Evolutionary conservation across 2,797 vertebrate species (phyloP).

Genomic region (Iguana delicatissima): DNA sequence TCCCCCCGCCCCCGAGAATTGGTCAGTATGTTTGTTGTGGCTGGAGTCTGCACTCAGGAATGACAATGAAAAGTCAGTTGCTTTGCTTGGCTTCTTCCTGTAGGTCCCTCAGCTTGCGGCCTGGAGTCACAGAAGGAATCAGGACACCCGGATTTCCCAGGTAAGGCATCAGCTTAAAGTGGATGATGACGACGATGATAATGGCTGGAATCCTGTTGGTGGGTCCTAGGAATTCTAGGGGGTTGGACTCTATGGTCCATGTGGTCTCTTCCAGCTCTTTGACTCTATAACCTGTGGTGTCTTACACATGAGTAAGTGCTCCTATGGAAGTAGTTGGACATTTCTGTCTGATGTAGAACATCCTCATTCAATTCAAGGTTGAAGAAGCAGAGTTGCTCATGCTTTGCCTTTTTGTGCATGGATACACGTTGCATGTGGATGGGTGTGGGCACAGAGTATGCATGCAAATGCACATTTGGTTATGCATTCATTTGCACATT

Average conservation of each 20-base stretch:
- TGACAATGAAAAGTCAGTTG: background rate
- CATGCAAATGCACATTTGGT: too few relatives aligned
- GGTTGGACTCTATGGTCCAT: too few relatives aligned
- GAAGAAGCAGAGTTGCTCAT: too few relatives aligned
- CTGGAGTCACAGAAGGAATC: slow-evolving; percentile 53
- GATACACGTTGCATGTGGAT: background rate
- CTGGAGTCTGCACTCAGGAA: background rate
- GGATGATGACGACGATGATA: background rate
- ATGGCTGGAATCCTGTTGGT: too few relatives aligned
- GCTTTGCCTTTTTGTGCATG: too few relatives aligned
- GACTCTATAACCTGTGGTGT: too few relatives aligned
- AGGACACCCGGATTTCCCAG: slow-evolving; percentile 66
- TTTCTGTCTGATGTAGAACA: too few relatives aligned
- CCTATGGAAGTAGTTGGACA: background rate
- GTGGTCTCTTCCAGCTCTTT: too few relatives aligned
- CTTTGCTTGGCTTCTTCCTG: slow-evolving; percentile 35
- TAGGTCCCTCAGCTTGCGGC: slow-evolving; percentile 56
- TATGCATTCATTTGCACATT: too few relatives aligned
- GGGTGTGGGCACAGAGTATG: too few relatives aligned
- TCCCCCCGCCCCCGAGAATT: background rate
- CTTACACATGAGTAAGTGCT: background rate
- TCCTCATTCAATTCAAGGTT: too few relatives aligned
- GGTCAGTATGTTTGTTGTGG: background rate
- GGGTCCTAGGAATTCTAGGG: too few relatives aligned
- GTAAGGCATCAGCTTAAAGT: slow-evolving; percentile 48